These are phyloP conservation scores for Trididemnum clinides DNA, from an alignment of 23 tunicate genomes.

Conservation along the genomic window DNA sequence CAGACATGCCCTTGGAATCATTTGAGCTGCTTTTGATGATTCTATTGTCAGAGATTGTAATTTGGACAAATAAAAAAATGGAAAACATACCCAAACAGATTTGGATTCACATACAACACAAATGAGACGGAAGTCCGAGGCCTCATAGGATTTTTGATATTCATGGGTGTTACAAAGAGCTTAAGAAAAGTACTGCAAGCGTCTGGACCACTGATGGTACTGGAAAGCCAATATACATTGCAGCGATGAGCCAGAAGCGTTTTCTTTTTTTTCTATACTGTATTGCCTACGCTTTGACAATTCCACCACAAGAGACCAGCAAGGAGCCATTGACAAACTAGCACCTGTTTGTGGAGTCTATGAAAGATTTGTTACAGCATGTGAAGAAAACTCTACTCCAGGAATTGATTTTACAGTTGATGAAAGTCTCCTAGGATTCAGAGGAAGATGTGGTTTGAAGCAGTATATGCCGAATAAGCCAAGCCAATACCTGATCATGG, in stretches of 20 bases:
- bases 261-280: conserved; percentile 7
- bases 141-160: too few species aligned
- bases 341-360: conserved; percentile 4
- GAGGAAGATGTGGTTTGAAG: conserved; percentile 16
- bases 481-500: conserved; percentile 3
- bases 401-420: conserved; percentile 5
- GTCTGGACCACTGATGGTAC: conserved; percentile 21
- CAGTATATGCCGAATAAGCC: conserved; percentile 29
- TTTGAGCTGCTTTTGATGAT: conserved; percentile 12
- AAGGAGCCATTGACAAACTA: not conserved
- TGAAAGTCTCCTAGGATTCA: conserved; percentile 15
- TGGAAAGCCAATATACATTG: not conserved
- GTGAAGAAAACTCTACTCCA: conserved; percentile 14
- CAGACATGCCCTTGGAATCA: conserved; percentile 23
- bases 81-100: too few species aligned
- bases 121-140: too few species aligned
- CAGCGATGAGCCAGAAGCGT: conserved; percentile 5
- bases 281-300: conserved; percentile 28
- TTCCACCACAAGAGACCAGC: not conserved
- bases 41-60: too few species aligned
- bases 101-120: too few species aligned
- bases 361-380: conserved; percentile 11
- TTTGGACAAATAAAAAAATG: too few species aligned
- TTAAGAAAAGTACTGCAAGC: too few species aligned
- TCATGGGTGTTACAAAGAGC: too few species aligned